Conservation (phyloP, 92 coral and sea anemone species). For the Heliopora coerulea region DNA sequence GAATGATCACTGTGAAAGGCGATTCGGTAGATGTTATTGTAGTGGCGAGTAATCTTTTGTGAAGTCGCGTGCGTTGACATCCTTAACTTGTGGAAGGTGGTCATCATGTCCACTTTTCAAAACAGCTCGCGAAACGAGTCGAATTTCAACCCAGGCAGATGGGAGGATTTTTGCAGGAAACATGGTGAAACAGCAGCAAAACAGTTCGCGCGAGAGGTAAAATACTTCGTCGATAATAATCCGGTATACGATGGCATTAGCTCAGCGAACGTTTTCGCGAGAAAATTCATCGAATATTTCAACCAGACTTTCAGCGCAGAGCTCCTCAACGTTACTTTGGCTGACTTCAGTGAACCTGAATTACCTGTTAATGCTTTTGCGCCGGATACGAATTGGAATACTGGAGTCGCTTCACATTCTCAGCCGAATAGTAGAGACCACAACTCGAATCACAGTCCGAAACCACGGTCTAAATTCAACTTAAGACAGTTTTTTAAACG, state of each 20-base stretch:
- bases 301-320: conserved; percentile 78
- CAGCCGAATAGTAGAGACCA: background rate
- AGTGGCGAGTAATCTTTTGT: background rate
- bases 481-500: conserved; percentile 84
- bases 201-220: conserved; percentile 89
- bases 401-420: background rate
- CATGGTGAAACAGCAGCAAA: conserved; percentile 84
- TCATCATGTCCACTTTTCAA: background rate
- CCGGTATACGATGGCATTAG: conserved; percentile 93
- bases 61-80: no score
- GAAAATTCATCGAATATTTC: conserved; percentile 88
- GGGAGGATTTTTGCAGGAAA: conserved; percentile 98
- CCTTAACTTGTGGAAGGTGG: no score
- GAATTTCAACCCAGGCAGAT: conserved; percentile 77
- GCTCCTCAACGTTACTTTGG: conserved; percentile 78
- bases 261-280: conserved; percentile 89
- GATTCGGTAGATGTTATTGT: background rate
- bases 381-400: conserved; percentile 47
- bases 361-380: conserved; percentile 87
- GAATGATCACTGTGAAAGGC: background rate
- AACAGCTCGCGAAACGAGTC: conserved; percentile 30
- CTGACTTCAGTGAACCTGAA: conserved; percentile 91
- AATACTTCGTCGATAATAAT: conserved; percentile 83
- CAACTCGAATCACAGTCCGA: conserved; percentile 51
- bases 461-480: conserved; percentile 47